These are phyloP conservation scores for Egretta garzetta DNA, from an alignment of 2,113 vertebrate genomes.

Conservation along the genomic window DNA sequence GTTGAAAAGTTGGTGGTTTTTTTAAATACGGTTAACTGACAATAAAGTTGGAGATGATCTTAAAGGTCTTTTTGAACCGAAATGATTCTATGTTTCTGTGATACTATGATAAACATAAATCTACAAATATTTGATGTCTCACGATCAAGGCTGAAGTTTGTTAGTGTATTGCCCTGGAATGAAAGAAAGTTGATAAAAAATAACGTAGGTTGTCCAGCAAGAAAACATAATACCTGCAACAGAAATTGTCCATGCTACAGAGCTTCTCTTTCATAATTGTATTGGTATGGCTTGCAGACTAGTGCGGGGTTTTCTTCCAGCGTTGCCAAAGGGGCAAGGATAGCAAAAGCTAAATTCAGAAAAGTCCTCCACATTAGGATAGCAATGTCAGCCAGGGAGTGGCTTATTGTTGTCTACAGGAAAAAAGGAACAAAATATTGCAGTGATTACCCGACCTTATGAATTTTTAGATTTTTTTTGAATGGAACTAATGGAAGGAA, in stretches of 20 bases:
- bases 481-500: not conserved
- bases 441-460: not conserved
- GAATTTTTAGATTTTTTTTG: not conserved
- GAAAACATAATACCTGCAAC: not conserved
- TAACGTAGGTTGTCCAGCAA: not conserved
- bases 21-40: not conserved
- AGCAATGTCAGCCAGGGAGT: not conserved
- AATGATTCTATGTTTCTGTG: too few species aligned
- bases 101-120: not conserved
- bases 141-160: not conserved
- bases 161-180: not conserved
- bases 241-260: not conserved
- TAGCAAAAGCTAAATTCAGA: not conserved
- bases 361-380: not conserved
- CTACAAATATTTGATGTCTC: not conserved
- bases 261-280: not conserved
- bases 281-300: not conserved
- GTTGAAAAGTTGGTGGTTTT: accelerated
- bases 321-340: not conserved
- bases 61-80: too few species aligned
- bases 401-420: not conserved
- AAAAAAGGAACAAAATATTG: not conserved
- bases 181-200: not conserved
- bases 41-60: not conserved
- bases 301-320: not conserved